Conservation (phyloP, 2,888 invertebrate species). For the Melipona beecheii region DNA sequence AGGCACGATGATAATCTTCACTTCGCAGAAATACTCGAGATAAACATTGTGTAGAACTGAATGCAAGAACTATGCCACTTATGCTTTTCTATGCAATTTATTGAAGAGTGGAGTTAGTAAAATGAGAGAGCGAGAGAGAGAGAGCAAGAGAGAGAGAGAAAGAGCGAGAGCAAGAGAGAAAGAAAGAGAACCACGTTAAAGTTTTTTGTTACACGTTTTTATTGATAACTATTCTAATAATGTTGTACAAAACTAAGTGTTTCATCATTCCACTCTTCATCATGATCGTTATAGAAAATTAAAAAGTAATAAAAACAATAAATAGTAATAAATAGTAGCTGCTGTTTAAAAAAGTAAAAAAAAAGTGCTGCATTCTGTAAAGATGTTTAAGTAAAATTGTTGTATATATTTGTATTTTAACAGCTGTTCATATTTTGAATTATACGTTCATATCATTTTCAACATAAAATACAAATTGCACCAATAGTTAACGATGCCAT, state of each 20-base stretch:
- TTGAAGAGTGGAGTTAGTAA: slow-evolving; percentile 69
- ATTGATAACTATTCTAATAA: slow-evolving; percentile 61
- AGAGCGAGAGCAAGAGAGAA: neutral
- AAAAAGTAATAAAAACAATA: slow-evolving; percentile 71
- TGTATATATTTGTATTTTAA: slow-evolving; percentile 41
- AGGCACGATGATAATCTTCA: slow-evolving; percentile 42
- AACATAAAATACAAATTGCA: slow-evolving; percentile 14
- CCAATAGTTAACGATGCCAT: slow-evolving; percentile 25
- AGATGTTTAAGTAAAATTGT: slow-evolving; percentile 63
- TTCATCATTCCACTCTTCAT: slow-evolving; percentile 72
- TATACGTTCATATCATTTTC: slow-evolving; percentile 43
- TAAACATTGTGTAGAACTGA: slow-evolving; percentile 37
- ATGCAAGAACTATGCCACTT: slow-evolving; percentile 67
- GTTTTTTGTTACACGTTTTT: slow-evolving; percentile 59
- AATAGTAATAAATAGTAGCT: slow-evolving; percentile 68
- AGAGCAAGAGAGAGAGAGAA: neutral
- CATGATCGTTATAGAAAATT: slow-evolving; percentile 65
- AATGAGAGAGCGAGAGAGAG: slow-evolving; percentile 6
- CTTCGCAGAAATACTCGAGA: slow-evolving; percentile 45
- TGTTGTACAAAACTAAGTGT: slow-evolving; percentile 70
- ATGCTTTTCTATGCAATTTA: slow-evolving; percentile 59
- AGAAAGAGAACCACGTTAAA: slow-evolving; percentile 38
- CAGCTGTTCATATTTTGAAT: slow-evolving; percentile 43
- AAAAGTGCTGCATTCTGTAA: slow-evolving; percentile 75
- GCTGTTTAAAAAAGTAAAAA: slow-evolving; percentile 58